Percentiles rank a stretch among this genome's conserved stretches.
These are phyloP conservation scores for Cheilosia pagana DNA, from an alignment of 2,888 invertebrate species.

Conservation along the genomic window DNA sequence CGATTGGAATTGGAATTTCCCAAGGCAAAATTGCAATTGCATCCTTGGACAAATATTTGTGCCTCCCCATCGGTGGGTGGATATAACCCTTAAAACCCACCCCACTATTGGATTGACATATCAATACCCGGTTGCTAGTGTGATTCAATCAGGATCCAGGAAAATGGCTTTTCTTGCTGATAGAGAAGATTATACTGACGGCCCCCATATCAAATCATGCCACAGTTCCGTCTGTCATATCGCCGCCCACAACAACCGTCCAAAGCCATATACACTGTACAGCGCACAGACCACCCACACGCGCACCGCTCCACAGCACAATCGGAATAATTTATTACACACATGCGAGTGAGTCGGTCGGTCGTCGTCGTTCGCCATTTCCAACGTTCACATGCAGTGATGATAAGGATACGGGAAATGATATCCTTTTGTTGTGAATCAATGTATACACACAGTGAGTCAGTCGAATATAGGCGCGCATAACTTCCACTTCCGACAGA, in stretches of 20 bases:
- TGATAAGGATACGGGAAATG: conserved; percentile 75
- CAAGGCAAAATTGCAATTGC: conserved; percentile 64
- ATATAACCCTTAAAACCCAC: neutral
- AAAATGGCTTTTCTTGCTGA: conserved; percentile 53
- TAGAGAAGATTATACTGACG: conserved; percentile 14
- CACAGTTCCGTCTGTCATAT: conserved; percentile 42
- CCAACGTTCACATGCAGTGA: conserved; percentile 64
- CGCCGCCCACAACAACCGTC: conserved; percentile 31
- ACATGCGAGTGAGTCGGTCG: conserved; percentile 69
- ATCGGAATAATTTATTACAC: conserved; percentile 74
- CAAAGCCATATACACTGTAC: neutral
- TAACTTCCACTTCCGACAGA: conserved; percentile 67
- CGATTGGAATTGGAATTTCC: conserved; percentile 64
- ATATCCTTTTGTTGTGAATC: conserved; percentile 74
- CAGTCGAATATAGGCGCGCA: conserved; percentile 71
- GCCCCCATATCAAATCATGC: neutral
- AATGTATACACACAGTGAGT: conserved; percentile 36
- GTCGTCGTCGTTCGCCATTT: conserved; percentile 46
- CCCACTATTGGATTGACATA: conserved; percentile 43
- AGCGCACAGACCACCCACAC: conserved; percentile 1
- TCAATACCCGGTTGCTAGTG: conserved; percentile 50
- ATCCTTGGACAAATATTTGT: conserved; percentile 51
- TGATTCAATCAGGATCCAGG: conserved; percentile 69
- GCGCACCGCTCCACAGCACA: conserved; percentile 41
- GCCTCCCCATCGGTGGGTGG: neutral